Evolutionary conservation across 37 sponge, comb jelly and placozoan genomes (phyloP), one percentile per base, ranked within the genome.

Genomic region (Hormiphora californensis): DNA sequence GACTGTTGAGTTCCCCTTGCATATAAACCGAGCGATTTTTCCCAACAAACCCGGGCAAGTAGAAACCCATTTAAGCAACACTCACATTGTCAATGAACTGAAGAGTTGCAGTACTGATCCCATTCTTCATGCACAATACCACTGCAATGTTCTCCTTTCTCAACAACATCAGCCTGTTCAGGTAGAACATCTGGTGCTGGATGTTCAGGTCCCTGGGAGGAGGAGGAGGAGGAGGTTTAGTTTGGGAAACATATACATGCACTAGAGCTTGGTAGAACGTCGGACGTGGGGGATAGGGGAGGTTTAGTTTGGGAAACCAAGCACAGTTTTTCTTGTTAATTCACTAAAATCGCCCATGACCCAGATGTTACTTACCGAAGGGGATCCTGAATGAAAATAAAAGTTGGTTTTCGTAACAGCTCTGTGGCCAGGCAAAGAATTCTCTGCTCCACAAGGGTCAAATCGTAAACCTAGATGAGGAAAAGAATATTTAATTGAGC

Each of bases 341-440:
- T n/a, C n/a, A n/a, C n/a, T n/a, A n/a, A n/a, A n/a, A n/a, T n/a
- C n/a, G n/a, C n/a, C n/a, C n/a, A n/a, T n/a, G n/a, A n/a, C n/a
- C n/a, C n/a, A n/a, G n/a, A n/a, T n/a, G n/a, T n/a, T n/a, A n/a
- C n/a, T n/a, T 0, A 73, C 81, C 81, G 40, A 46, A 73, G 81
- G 21, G 81, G 81, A 17, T 73, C 81, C 81, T 73, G 81, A 28
- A 73, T 73, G 81, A 73, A 73, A 0, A 73, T 41, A 40, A 73
- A 73, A 1, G 3, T 2, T 5, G 81, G 81, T 22, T 21, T 73
- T 46, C 81, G 9, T 1, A 73, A 46, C 4, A 43, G 43, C 44
- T 73, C 81, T 11, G 81, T 46, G n/a, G 81, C 81, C n/a, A 73
- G 46, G 25, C 81, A 73, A 22, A 73, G 44, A 40, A 73, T 73